Evolutionary conservation across 2,888 invertebrate species (phyloP).

Genomic region (Athalia rosae): DNA sequence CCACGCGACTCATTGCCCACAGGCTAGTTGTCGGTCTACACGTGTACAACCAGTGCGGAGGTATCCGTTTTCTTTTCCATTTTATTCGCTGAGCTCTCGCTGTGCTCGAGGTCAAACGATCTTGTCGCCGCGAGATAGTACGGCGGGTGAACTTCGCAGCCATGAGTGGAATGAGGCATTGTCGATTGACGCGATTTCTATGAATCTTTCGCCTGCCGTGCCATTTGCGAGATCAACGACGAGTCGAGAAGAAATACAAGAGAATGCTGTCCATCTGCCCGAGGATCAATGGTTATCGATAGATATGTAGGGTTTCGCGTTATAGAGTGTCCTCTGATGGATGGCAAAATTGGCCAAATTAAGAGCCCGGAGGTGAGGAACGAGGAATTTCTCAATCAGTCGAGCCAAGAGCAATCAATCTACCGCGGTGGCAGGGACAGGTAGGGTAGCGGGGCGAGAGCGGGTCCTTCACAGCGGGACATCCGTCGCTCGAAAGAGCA

Average conservation of each 20-base stretch:
- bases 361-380: conserved; percentile 43
- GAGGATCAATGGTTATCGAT: conserved; percentile 18
- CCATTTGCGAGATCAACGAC: too few relatives aligned
- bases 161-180: neutral
- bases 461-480: conserved; percentile 39
- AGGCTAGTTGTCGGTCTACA: conserved; percentile 9
- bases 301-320: conserved; percentile 31
- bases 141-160: too few relatives aligned
- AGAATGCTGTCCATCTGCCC: too few relatives aligned
- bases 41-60: neutral
- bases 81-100: conserved; percentile 14
- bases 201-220: neutral
- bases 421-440: conserved; percentile 1
- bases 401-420: conserved; percentile 45
- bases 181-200: neutral
- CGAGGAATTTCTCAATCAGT: conserved; percentile 47
- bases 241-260: too few relatives aligned
- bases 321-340: conserved; percentile 46
- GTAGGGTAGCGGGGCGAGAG: conserved; percentile 31
- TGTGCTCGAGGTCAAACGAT: conserved; percentile 22
- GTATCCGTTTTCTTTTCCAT: neutral
- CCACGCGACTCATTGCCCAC: conserved; percentile 18
- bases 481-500: conserved; percentile 40
- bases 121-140: neutral
- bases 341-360: conserved; percentile 47